These are phyloP conservation scores for Bubo bubo DNA, from an alignment of 2,113 vertebrate genomes.

Conservation along the genomic window DNA sequence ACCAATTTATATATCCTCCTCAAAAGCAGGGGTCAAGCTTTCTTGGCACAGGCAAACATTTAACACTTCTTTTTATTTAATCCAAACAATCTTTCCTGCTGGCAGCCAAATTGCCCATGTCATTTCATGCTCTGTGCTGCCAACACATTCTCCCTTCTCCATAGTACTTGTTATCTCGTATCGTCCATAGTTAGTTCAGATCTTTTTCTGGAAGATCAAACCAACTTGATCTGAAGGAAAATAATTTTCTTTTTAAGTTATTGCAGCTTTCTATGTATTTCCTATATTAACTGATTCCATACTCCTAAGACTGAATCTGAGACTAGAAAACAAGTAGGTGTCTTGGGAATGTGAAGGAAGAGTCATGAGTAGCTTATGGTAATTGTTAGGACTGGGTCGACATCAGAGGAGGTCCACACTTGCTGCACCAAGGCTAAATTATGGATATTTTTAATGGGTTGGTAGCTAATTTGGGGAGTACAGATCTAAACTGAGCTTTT, in stretches of 20 bases:
- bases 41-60: background rate
- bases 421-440: background rate
- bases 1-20: conserved; percentile 28
- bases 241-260: background rate
- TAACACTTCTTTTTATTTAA: conserved; percentile 12
- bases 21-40: background rate
- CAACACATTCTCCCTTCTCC: background rate
- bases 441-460: background rate
- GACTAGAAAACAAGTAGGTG: background rate
- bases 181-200: background rate
- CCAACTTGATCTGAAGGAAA: background rate
- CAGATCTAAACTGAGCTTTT: background rate
- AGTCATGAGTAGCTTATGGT: background rate
- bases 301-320: background rate
- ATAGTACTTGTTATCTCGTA: background rate
- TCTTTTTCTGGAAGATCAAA: background rate
- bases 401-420: background rate
- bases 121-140: background rate
- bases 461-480: background rate
- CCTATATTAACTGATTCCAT: background rate
- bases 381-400: background rate
- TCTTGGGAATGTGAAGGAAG: background rate
- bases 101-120: background rate
- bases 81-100: conserved; percentile 17
- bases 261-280: background rate